Evolutionary conservation across 1,140 invertebrate species (phyloP), one percentile per base, ranked within the genome.

Genomic region (Rhagoletis zephyria): DNA sequence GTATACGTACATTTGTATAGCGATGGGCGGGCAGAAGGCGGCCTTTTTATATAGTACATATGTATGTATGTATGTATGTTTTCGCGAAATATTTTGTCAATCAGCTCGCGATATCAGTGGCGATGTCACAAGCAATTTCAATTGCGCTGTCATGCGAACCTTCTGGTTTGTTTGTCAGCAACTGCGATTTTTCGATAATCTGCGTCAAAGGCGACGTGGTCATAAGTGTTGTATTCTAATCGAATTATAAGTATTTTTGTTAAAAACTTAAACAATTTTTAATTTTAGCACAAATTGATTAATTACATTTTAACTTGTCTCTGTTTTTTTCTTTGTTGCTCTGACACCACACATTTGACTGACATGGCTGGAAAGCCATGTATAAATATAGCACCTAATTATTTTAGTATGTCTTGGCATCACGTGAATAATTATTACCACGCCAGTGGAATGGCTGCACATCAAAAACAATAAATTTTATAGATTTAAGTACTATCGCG

Each of bases 201-300:
- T 30, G 30, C 30, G 30, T 30, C 30, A 30, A 30, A 30, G 30
- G 30, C 30, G 30, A 30, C 30, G 67, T 48, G 42, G 1, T 16
- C 67, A 74, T 42, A 74, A 74, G 14, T 65, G 64, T 40, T 48
- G 14, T 42, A 14, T 48, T 4, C 67, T 74, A 74, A 74, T 74
- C 16, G 67, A 42, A 16, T 74, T 74, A 74, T 74, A 74, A 74
- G 40, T 48, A 74, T 48, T 74, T 74, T 74, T 74, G 42, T n/a
- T 3, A 48, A 48, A 74, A 65, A 74, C 4, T 30, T 30, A 30
- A 9, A 16, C 5, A 45, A 0, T 45, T 16, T 74, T 48, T 74
- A 6, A 74, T 74, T 74, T 74, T 74, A 74, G 67, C 42, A 74
- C 14, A 74, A 48, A 74, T 45, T 74, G 67, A 74, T 74, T 30